A percentile compares a stretch with the other conserved stretches of the same genome.
Conservation (phyloP, 2,888 invertebrate genomes). For the Plutella xylostella region DNA sequence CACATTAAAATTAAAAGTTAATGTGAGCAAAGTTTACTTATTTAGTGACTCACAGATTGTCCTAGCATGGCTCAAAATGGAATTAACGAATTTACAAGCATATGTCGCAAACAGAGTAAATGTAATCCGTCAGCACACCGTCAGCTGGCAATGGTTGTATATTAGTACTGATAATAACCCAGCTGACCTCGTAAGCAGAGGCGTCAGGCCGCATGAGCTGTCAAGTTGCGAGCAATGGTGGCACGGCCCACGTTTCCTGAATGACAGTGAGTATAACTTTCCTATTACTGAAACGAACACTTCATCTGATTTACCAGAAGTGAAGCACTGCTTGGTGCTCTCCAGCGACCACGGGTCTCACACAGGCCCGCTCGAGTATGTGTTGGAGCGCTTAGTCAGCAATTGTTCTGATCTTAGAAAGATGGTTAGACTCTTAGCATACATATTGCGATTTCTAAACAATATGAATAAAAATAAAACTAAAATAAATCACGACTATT, state of each 20-base stretch:
- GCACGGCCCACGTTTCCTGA: too few relatives aligned
- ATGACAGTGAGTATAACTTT: constrained; percentile 8
- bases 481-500: background rate
- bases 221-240: too few relatives aligned
- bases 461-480: background rate
- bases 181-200: too few relatives aligned
- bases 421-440: background rate
- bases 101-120: constrained; percentile 19
- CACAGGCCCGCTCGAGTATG: too few relatives aligned
- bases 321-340: too few relatives aligned
- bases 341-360: too few relatives aligned
- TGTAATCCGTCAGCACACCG: constrained; percentile 10
- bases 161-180: constrained; percentile 12
- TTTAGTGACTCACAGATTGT: constrained; percentile 19
- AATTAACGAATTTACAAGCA: constrained; percentile 11
- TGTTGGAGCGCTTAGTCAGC: too few relatives aligned
- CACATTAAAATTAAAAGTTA: constrained; percentile 10
- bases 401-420: too few relatives aligned
- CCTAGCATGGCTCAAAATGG: constrained; percentile 17
- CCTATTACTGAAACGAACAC: background rate
- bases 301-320: background rate
- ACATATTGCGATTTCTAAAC: background rate
- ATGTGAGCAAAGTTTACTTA: constrained; percentile 10
- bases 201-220: too few relatives aligned
- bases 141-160: constrained; percentile 12